A percentile compares a stretch with the other conserved stretches of the same genome.
phyloP scores from a whole-genome alignment of 2,797 vertebrate species.

The Miichthys miiuy region DNA sequence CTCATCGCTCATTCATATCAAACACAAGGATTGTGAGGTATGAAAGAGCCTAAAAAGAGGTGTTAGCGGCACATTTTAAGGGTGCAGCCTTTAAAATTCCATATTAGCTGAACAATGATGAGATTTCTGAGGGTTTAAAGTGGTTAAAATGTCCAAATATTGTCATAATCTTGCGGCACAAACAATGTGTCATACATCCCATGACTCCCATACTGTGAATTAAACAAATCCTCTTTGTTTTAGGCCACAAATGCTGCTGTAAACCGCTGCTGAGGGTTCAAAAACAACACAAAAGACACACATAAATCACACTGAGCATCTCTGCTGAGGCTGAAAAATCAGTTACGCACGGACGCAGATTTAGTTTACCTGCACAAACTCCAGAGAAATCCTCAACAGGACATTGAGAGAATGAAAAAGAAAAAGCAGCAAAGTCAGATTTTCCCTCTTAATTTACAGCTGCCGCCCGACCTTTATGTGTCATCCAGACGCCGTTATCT shows the following conservation, averaged over 20 bases:
- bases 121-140: too few relatives aligned
- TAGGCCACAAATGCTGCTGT: background rate
- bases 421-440: too few relatives aligned
- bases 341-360: background rate
- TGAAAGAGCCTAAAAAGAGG: too few relatives aligned
- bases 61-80: too few relatives aligned
- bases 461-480: background rate
- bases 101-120: too few relatives aligned
- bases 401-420: background rate
- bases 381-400: background rate
- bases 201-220: background rate
- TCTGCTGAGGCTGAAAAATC: background rate
- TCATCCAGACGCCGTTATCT: constrained; percentile 22
- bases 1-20: too few relatives aligned
- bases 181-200: too few relatives aligned
- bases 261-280: background rate
- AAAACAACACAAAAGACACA: background rate
- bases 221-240: background rate
- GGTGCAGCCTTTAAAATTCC: too few relatives aligned
- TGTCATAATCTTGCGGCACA: too few relatives aligned
- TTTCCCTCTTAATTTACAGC: background rate
- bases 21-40: too few relatives aligned
- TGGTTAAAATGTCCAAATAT: too few relatives aligned
- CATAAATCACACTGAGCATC: background rate
- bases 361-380: constrained; percentile 20